Conservation (phyloP, 2,797 vertebrate species). For the Babyrousa celebensis region DNA sequence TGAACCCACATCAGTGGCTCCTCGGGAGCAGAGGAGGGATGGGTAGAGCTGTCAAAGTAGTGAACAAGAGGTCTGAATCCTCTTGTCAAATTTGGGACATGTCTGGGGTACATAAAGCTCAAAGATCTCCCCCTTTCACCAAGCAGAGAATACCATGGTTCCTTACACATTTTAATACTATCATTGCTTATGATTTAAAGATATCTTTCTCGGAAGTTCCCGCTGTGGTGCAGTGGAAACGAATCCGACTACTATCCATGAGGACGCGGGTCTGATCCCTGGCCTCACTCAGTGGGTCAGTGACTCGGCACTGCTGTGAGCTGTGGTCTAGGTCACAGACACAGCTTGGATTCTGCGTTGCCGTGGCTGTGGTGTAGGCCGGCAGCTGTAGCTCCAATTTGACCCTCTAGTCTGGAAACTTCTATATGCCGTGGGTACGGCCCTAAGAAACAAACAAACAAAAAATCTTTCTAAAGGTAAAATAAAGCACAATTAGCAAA, state of each 20-base stretch:
- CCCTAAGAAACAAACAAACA: background rate
- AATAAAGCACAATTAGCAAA: conserved; percentile 25
- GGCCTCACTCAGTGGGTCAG: too few species aligned
- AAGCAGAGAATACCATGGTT: background rate
- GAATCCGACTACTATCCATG: too few species aligned
- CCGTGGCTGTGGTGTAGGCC: too few species aligned
- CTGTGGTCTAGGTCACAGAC: too few species aligned
- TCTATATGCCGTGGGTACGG: too few species aligned
- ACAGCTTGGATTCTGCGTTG: too few species aligned
- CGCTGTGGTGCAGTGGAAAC: too few species aligned
- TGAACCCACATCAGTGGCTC: background rate
- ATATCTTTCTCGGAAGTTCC: background rate
- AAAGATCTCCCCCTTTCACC: background rate
- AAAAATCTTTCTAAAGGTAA: conserved; percentile 36
- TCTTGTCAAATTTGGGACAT: background rate
- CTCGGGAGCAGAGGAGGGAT: background rate
- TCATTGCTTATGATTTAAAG: background rate
- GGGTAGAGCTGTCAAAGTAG: background rate
- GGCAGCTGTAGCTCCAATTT: too few species aligned
- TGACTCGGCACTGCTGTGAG: too few species aligned
- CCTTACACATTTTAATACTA: background rate
- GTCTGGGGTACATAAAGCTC: background rate
- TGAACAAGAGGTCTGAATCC: background rate
- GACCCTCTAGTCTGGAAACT: too few species aligned
- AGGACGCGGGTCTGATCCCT: too few species aligned